phyloP scores from a whole-genome alignment of 2,888 invertebrate genomes.

The Tetragonula carbonaria region DNA sequence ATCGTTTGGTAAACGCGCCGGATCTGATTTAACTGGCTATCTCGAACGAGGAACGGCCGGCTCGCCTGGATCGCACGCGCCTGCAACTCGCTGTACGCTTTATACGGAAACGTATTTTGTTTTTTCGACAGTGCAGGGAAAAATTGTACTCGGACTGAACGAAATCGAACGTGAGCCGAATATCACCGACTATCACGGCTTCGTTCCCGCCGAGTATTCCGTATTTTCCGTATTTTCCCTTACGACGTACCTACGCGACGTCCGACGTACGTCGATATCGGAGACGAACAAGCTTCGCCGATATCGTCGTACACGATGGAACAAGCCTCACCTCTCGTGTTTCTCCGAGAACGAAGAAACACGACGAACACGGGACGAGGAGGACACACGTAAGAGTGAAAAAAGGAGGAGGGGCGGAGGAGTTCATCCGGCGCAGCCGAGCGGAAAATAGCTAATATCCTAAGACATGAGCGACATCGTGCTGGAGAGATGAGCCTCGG shows the following conservation, averaged over 20 bases:
- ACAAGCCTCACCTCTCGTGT: slow-evolving; percentile 8
- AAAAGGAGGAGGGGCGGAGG: slow-evolving; percentile 28
- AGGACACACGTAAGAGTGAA: not conserved
- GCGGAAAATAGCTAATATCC: slow-evolving; percentile 81
- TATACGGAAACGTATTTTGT: not conserved
- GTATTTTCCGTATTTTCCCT: not conserved
- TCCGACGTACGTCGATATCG: not conserved
- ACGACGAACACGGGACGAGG: not conserved
- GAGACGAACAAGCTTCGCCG: not conserved
- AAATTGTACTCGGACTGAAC: slow-evolving; percentile 4
- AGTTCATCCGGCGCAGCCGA: slow-evolving; percentile 73
- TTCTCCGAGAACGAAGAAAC: slow-evolving; percentile 14
- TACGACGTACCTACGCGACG: not conserved
- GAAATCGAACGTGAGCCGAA: slow-evolving; percentile 36
- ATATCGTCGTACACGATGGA: not conserved
- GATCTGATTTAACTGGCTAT: slow-evolving; percentile 12
- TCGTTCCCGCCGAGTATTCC: not conserved
- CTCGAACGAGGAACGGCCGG: too few species aligned
- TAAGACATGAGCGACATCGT: slow-evolving; percentile 70
- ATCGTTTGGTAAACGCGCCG: slow-evolving; percentile 25
- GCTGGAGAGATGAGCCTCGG: slow-evolving; percentile 63
- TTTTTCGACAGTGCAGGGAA: not conserved
- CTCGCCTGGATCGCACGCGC: too few species aligned
- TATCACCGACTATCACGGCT: not conserved
- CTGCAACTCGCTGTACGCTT: not conserved